These are phyloP conservation scores for Pluvianellus socialis DNA, from an alignment of 2,113 vertebrate genomes.

Conservation along the genomic window DNA sequence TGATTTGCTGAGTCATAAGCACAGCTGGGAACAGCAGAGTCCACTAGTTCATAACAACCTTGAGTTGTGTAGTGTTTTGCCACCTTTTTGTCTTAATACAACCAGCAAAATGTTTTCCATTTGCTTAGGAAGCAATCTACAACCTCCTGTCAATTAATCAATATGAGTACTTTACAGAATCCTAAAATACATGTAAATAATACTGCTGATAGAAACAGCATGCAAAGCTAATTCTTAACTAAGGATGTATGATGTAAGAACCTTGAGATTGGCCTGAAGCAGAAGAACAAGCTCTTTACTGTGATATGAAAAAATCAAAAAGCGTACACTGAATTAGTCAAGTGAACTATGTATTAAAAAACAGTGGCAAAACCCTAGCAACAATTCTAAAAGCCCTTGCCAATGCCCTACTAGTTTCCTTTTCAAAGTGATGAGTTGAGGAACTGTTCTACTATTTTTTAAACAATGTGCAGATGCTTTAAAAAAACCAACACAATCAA, in stretches of 20 bases:
- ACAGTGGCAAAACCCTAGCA: not conserved
- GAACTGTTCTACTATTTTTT: not conserved
- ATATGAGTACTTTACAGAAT: not conserved
- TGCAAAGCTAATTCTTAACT: not conserved
- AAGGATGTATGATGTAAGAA: not conserved
- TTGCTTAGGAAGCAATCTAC: not conserved
- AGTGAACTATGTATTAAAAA: not conserved
- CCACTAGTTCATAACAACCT: not conserved
- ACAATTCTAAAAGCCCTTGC: not conserved
- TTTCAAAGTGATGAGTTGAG: not conserved
- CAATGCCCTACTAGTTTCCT: not conserved
- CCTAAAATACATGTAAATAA: not conserved
- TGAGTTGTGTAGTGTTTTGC: not conserved
- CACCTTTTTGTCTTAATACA: not conserved
- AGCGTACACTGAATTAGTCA: not conserved
- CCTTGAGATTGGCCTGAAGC: not conserved
- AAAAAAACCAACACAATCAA: no score
- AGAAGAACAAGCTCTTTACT: not conserved
- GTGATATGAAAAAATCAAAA: not conserved
- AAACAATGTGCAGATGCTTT: not conserved
- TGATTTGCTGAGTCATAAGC: not conserved
- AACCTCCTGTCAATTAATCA: not conserved
- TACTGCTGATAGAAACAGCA: not conserved
- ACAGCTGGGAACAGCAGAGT: not conserved
- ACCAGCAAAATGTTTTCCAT: not conserved